Evolutionary conservation across 2,888 invertebrate species (phyloP).

Genomic region (Acleris emargana): DNA sequence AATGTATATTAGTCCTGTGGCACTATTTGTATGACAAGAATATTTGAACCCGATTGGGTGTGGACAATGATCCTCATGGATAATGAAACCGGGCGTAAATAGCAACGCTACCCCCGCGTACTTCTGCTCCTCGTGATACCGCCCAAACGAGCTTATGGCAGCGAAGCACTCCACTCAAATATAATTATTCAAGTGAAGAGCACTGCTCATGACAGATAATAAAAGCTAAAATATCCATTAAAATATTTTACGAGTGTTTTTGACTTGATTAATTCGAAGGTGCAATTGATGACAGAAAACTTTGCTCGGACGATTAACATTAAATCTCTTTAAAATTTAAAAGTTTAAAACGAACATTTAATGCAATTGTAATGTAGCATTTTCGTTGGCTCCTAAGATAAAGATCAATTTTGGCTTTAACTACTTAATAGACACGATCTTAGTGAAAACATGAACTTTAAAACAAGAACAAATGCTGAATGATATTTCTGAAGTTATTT

Average conservation of each 20-base stretch:
- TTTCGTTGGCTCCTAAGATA: too few relatives aligned
- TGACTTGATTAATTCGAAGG: conserved; percentile 6
- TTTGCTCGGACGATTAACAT: too few relatives aligned
- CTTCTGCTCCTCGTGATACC: conserved; percentile 17
- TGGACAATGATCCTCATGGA: conserved; percentile 4
- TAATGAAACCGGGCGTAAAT: conserved; percentile 2
- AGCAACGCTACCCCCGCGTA: conserved; percentile 7
- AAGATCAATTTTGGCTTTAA: too few relatives aligned
- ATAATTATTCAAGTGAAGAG: conserved; percentile 32
- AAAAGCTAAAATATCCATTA: conserved; percentile 30
- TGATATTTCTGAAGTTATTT: too few relatives aligned
- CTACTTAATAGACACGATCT: too few relatives aligned
- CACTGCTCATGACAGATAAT: conserved; percentile 27
- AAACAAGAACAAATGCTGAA: too few relatives aligned
- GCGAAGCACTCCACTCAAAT: conserved; percentile 19
- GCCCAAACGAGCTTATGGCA: conserved; percentile 19
- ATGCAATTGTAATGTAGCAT: too few relatives aligned
- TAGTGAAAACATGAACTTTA: too few relatives aligned
- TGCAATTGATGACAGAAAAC: too few relatives aligned
- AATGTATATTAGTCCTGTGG: conserved; percentile 1
- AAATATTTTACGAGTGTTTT: conserved; percentile 21
- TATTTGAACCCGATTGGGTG: not conserved
- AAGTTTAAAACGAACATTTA: too few relatives aligned
- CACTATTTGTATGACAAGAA: not conserved
- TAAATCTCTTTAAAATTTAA: too few relatives aligned